A percentile compares a stretch with the other conserved stretches of the same genome.
These are phyloP conservation scores for Tetheella fluctuosa DNA, from an alignment of 2,888 invertebrate species.

Conservation along the genomic window DNA sequence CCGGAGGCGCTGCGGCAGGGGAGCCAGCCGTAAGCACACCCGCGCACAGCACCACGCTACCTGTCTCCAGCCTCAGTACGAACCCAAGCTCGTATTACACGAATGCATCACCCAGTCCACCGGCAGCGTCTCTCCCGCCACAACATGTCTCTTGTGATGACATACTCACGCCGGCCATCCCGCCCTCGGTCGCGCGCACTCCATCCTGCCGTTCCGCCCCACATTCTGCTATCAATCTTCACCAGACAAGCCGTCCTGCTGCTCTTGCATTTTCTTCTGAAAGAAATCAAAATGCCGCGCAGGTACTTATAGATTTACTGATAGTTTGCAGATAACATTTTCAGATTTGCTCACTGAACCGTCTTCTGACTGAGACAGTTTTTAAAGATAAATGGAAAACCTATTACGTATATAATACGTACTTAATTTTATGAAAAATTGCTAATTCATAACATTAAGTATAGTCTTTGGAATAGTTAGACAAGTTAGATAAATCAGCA, in stretches of 20 bases:
- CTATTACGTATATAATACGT: too few species aligned
- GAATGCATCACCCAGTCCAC: conserved; percentile 85
- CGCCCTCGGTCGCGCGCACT: conserved; percentile 57
- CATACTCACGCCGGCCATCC: conserved; percentile 68
- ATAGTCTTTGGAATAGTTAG: too few species aligned
- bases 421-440: too few species aligned
- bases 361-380: too few species aligned
- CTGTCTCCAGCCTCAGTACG: conserved; percentile 82
- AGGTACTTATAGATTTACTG: conserved; percentile 37
- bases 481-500: too few species aligned
- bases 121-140: conserved; percentile 64
- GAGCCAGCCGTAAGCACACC: conserved; percentile 77
- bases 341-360: too few species aligned
- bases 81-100: conserved; percentile 85
- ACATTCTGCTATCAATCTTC: conserved; percentile 77
- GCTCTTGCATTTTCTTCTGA: conserved; percentile 65
- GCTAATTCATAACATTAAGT: too few species aligned
- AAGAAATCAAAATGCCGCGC: conserved; percentile 57
- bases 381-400: too few species aligned
- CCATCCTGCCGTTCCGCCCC: conserved; percentile 78
- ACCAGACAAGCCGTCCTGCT: conserved; percentile 72
- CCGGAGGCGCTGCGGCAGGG: conserved; percentile 63
- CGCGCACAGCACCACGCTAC: conserved; percentile 77
- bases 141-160: conserved; percentile 79
- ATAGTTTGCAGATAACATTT: neutral